Conservation (phyloP, 2,888 invertebrate genomes). For the Drosophila histrio region DNA sequence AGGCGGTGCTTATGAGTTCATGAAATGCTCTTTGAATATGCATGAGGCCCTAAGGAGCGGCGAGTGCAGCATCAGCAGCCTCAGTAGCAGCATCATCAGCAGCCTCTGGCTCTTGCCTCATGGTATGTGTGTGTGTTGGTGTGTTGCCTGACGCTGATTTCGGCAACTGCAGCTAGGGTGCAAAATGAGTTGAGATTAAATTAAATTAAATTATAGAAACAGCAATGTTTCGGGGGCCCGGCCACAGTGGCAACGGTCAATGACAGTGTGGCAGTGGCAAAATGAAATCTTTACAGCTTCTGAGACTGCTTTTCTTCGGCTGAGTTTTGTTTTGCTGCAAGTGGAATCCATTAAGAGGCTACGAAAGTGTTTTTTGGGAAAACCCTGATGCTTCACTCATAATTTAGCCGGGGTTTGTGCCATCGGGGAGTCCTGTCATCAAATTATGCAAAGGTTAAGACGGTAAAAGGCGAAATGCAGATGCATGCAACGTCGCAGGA, state of each 20-base stretch:
- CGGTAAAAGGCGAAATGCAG: slow-evolving; percentile 43
- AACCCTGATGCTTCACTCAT: slow-evolving; percentile 34
- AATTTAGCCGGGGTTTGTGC: slow-evolving; percentile 22
- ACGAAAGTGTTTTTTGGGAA: slow-evolving; percentile 18
- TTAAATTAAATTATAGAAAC: slow-evolving; percentile 58
- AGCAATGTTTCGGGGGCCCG: slow-evolving; percentile 11
- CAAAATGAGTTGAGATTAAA: slow-evolving; percentile 63
- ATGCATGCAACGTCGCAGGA: slow-evolving; percentile 27
- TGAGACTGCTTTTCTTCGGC: not conserved
- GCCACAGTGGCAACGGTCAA: slow-evolving; percentile 5
- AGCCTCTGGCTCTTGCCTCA: slow-evolving; percentile 3
- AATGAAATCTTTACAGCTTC: not conserved
- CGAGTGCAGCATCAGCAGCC: slow-evolving; percentile 52
- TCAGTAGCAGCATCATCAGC: not conserved
- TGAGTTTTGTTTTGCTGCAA: not conserved
- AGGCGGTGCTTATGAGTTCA: slow-evolving; percentile 74
- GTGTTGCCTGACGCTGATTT: slow-evolving; percentile 54
- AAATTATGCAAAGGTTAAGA: slow-evolving; percentile 64
- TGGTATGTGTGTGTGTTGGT: slow-evolving; percentile 9
- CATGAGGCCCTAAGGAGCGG: slow-evolving; percentile 71
- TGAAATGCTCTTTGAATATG: slow-evolving; percentile 77
- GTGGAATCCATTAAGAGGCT: slow-evolving; percentile 25
- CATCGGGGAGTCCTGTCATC: slow-evolving; percentile 32
- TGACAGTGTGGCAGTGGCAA: slow-evolving; percentile 5
- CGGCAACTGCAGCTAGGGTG: slow-evolving; percentile 20